Conservation (phyloP, 2,113 vertebrate genomes). For the Anas platyrhynchos region DNA sequence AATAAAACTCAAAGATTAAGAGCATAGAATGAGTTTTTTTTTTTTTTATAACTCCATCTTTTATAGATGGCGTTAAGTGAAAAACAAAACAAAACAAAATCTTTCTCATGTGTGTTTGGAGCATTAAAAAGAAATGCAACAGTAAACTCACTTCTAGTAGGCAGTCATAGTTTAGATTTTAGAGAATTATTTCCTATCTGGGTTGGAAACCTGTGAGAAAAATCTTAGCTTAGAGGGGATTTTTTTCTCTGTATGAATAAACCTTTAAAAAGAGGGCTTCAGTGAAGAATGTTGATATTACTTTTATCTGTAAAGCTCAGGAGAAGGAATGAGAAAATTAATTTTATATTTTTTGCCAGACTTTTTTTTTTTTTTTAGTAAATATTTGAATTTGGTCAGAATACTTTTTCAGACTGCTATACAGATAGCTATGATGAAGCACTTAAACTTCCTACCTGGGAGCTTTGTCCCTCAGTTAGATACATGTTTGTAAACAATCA, state of each 20-base stretch:
- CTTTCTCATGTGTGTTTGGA: background rate
- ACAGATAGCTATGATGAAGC: background rate
- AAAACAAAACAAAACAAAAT: background rate
- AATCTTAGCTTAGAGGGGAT: background rate
- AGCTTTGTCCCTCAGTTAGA: background rate
- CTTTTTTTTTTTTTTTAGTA: background rate
- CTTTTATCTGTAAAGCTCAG: background rate
- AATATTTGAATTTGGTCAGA: background rate
- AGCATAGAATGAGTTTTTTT: background rate
- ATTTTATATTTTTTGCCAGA: background rate
- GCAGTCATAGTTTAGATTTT: background rate
- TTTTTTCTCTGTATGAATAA: slow-evolving; percentile 1
- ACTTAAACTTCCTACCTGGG: background rate
- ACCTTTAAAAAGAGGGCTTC: background rate
- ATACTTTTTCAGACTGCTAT: background rate
- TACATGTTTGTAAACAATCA: background rate
- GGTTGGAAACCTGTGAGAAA: background rate
- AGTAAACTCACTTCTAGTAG: background rate
- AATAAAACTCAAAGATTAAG: background rate
- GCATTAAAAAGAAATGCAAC: background rate
- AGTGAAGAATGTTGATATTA: background rate
- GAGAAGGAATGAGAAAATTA: background rate
- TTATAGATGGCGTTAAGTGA: background rate
- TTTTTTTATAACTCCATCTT: background rate
- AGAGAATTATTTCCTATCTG: slow-evolving; percentile 2